A percentile compares a stretch with the other conserved stretches of the same genome.
phyloP scores from a whole-genome alignment of 2,113 vertebrate genomes.

The Caranx ignobilis region DNA sequence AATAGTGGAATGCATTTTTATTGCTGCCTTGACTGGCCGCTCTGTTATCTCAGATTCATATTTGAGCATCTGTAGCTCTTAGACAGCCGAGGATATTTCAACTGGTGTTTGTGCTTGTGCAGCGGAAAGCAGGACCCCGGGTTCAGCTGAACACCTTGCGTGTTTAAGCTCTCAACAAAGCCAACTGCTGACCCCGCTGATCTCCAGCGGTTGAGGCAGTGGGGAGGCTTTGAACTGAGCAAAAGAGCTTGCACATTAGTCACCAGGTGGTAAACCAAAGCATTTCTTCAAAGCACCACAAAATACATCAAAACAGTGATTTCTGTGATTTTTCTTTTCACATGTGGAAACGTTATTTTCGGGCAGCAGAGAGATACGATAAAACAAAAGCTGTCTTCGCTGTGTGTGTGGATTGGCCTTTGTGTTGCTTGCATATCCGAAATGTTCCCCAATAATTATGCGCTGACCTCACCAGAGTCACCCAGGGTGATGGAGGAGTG shows the following conservation, averaged over 20 bases:
- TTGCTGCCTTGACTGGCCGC: constrained; percentile 44
- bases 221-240: constrained; percentile 75
- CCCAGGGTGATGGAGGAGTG: constrained; percentile 57
- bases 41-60: constrained; percentile 35
- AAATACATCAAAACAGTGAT: constrained; percentile 57
- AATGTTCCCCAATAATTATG: constrained; percentile 46
- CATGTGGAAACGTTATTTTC: constrained; percentile 22
- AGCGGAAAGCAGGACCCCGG: constrained; percentile 1
- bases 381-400: constrained; percentile 3
- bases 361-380: constrained; percentile 1
- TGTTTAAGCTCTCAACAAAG: constrained; percentile 66
- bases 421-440: constrained; percentile 38
- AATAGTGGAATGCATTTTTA: constrained; percentile 53
- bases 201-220: constrained; percentile 31
- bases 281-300: constrained; percentile 67
- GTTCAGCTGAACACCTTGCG: constrained; percentile 44
- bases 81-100: background rate
- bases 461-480: constrained; percentile 45
- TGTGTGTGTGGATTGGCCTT: background rate
- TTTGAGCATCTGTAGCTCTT: constrained; percentile 37
- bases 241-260: constrained; percentile 39
- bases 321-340: constrained; percentile 48
- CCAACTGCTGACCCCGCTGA: constrained; percentile 55
- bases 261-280: constrained; percentile 65
- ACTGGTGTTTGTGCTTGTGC: constrained; percentile 25